Conservation (phyloP, 2,113 vertebrate genomes). For the Alligator sinensis region DNA sequence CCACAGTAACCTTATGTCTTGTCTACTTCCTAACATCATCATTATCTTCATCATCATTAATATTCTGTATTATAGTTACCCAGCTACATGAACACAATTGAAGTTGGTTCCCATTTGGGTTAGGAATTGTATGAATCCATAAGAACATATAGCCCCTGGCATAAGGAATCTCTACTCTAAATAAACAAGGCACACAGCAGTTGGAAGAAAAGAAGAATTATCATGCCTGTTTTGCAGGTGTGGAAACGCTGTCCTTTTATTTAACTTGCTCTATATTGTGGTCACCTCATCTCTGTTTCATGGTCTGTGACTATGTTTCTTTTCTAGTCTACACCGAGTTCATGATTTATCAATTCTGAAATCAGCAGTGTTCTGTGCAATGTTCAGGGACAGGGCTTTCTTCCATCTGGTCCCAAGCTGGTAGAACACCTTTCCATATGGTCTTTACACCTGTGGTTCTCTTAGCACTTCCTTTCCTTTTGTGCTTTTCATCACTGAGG, state of each 20-base stretch:
- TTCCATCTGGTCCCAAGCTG: slow-evolving; percentile 74
- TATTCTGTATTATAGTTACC: neutral
- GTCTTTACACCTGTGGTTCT: slow-evolving; percentile 59
- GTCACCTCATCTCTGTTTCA: slow-evolving; percentile 54
- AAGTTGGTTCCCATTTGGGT: neutral
- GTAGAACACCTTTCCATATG: slow-evolving; percentile 68
- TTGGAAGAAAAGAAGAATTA: neutral
- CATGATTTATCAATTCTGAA: slow-evolving; percentile 73
- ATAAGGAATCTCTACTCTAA: neutral
- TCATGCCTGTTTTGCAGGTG: rapidly evolving
- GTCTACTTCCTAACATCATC: neutral
- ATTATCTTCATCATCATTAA: too few relatives aligned
- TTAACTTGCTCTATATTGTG: slow-evolving; percentile 41
- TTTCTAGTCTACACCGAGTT: slow-evolving; percentile 64
- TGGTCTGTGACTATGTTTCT: slow-evolving; percentile 65
- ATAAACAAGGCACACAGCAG: neutral
- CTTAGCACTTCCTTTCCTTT: slow-evolving; percentile 26
- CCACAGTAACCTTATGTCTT: neutral
- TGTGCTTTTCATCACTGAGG: slow-evolving; percentile 18
- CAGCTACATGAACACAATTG: neutral
- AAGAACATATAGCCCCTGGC: neutral
- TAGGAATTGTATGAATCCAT: neutral
- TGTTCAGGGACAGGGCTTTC: slow-evolving; percentile 70
- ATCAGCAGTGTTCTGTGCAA: slow-evolving; percentile 73
- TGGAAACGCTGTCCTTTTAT: slow-evolving; percentile 48